Conservation (phyloP, 2,888 invertebrate genomes). For the Drosophila rellima region DNA sequence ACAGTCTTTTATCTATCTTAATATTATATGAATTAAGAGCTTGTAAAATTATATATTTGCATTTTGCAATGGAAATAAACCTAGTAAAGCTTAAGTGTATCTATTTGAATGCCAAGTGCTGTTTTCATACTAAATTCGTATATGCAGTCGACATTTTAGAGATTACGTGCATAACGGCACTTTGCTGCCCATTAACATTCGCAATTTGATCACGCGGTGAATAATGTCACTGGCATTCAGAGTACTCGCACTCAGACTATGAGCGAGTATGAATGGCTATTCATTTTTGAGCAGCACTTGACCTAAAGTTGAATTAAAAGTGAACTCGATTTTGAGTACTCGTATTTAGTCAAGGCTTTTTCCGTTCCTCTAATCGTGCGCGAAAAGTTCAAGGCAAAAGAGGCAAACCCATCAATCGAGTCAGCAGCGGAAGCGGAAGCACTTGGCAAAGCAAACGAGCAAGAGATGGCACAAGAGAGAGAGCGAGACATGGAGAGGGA, state of each 20-base stretch:
- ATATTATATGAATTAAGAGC: too few relatives aligned
- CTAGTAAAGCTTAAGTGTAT: not conserved
- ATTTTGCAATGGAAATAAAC: not conserved
- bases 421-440: conserved; percentile 45
- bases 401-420: conserved; percentile 27
- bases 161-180: conserved; percentile 64
- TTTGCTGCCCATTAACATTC: conserved; percentile 65
- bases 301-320: conserved; percentile 8
- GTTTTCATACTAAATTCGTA: conserved; percentile 13
- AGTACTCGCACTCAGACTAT: conserved; percentile 7
- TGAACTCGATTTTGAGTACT: not conserved
- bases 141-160: conserved; percentile 13
- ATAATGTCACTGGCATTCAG: conserved; percentile 59
- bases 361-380: conserved; percentile 27
- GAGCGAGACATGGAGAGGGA: not conserved
- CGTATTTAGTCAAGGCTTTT: conserved; percentile 10
- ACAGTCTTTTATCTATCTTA: too few relatives aligned
- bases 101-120: conserved; percentile 6
- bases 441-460: conserved; percentile 31
- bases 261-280: not conserved
- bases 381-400: conserved; percentile 50
- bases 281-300: not conserved
- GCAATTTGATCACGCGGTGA: conserved; percentile 27
- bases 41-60: not conserved
- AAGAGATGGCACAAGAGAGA: not conserved